Conservation (phyloP, 2,888 invertebrate genomes). For the Euplexia lucipara region DNA sequence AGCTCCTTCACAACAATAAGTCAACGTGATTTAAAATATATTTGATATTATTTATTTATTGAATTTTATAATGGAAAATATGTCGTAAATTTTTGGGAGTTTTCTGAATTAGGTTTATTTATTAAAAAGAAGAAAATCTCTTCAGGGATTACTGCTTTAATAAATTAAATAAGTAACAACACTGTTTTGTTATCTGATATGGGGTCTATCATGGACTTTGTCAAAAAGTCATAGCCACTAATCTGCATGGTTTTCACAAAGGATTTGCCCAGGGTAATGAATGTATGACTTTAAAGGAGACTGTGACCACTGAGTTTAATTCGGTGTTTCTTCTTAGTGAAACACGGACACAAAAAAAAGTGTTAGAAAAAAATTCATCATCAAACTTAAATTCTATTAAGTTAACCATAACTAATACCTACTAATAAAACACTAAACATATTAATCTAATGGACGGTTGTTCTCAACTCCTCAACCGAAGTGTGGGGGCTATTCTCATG, state of each 20-base stretch:
- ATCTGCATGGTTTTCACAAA: too few relatives aligned
- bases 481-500: conserved; percentile 66
- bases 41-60: conserved; percentile 35
- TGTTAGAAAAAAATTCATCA: too few relatives aligned
- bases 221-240: not conserved
- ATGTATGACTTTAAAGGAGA: too few relatives aligned
- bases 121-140: not conserved
- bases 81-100: not conserved
- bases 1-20: conserved; percentile 64
- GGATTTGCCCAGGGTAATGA: too few relatives aligned
- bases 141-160: not conserved
- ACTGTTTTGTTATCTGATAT: too few relatives aligned
- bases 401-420: conserved; percentile 54
- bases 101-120: not conserved
- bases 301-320: too few relatives aligned
- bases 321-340: too few relatives aligned
- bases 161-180: too few relatives aligned
- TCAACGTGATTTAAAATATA: conserved; percentile 45
- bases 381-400: too few relatives aligned
- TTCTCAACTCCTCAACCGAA: conserved; percentile 51
- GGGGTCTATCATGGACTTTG: not conserved
- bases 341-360: conserved; percentile 6
- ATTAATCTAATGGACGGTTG: conserved; percentile 62
- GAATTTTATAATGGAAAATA: not conserved
- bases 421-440: conserved; percentile 57